Base-by-base conservation (phyloP, 2,113 vertebrate species). In the Prolemur simus region DNA sequence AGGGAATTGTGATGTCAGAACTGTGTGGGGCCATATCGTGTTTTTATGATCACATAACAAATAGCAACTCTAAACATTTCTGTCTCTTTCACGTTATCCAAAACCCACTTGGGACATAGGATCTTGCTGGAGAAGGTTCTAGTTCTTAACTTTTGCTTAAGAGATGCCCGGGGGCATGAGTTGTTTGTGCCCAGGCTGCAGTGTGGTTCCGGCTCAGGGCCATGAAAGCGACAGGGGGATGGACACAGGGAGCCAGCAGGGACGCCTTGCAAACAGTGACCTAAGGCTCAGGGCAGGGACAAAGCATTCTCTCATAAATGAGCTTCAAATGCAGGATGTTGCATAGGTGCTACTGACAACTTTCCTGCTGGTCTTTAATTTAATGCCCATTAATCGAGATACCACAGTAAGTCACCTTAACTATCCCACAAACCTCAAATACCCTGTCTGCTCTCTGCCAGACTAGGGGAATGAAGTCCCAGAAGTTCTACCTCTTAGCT, bases 281-380 rank as follows among this genome's bases (percentile, higher is more conserved):
- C 39, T 15, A 21, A 21, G 37, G 49, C 15, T 32, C 27, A 37
- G 18, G 73, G 23, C 8, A 49, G 32, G 39, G n/a, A 18, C 2
- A 6, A 15, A 45, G 0, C 3, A 2, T 37, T 2, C 13, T 11
- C 12, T n/a, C 14, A n/a, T 23, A 5, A 3, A 23, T 10, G 21
- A 84, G 23, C 45, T 45, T 29, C 60, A 21, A 27, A 18, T 49
- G 21, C 39, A 21, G 58, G 25, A 49, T 21, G 15, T 25, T 32
- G 64, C 8, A 2, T 9, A 1, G 27, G 17, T 54, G 54, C 29
- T 10, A 0, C 9, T 49, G 63, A 71, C 10, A 73, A 27, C 29
- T 13, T 87, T 20, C 23, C 17, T 10, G 45, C 18, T 74, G 29
- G 3, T 76, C 34, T 69, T 4, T 47, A 21, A 60, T 11, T 52